Base-by-base conservation (phyloP, 2,888 invertebrate species). In the Tyria jacobaeae region DNA sequence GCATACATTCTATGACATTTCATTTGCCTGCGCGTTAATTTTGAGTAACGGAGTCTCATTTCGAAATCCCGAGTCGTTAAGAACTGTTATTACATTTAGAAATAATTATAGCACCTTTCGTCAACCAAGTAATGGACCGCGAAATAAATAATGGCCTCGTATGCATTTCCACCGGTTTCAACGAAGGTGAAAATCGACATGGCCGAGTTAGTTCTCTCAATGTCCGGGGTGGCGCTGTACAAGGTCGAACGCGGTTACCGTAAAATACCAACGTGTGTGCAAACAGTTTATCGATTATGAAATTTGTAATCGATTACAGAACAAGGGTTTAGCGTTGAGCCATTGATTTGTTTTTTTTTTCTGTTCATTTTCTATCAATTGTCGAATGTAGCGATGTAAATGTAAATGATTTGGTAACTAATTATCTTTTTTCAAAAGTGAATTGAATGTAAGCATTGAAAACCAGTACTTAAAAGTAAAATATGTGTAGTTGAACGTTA, bases 141-240 rank as follows among this genome's bases (percentile, higher is more conserved):
- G 90, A 92, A 91, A 92, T 91, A 78, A 84, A 88, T 68, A 84
- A 84, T 85, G 84, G 83, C 84, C 83, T 85, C 76, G 83, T 80
- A 74, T 75, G 79, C 74, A 81, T 89, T 89, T 88, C 86, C 83
- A 86, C 72, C 81, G 69, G 70, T 75, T 76, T 66, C 62, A 78
- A 77, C 80, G 86, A 87, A 86, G 86, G 90, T 89, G 90, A 90
- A 91, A 91, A 88, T 69, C 65, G 75, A 78, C 74, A 78, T 79
- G 68, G 75, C 71, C 70, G 64, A 51, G 53, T 66, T 80, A 79
- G 78, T 81, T 79, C 76, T 52, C 44, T 44, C 24, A 54, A 50
- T 49, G 25, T 24, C 61, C 76, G 71, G 70, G 74, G 78, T 79
- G 80, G 78, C 78, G 82, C 72, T 78, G 48, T 67, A 25, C 88